These are phyloP conservation scores for Megalopta genalis DNA, from an alignment of 1,140 invertebrate genomes.

Conservation along the genomic window DNA sequence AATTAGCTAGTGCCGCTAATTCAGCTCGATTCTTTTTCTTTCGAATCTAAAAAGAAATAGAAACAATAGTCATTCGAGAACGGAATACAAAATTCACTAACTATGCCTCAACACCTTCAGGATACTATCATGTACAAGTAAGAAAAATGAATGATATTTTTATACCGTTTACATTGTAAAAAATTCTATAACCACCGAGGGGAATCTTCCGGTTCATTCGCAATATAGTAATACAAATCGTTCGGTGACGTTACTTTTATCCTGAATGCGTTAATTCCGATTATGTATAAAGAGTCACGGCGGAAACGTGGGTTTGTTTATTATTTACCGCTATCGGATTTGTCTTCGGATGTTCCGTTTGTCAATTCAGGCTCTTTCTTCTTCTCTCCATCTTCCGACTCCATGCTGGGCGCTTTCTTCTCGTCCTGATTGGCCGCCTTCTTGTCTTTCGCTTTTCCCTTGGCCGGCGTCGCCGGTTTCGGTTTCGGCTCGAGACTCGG, in stretches of 20 bases:
- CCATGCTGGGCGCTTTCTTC: conserved; percentile 80
- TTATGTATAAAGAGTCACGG: not conserved
- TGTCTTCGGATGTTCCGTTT: conserved; percentile 81
- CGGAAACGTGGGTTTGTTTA: not conserved
- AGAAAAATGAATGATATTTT: too few relatives aligned
- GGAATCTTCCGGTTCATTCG: too few relatives aligned
- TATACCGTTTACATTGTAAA: too few relatives aligned
- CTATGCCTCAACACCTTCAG: not conserved
- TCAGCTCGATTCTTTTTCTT: conserved; percentile 81
- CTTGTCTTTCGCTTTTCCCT: conserved; percentile 86
- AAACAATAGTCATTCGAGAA: conserved; percentile 4
- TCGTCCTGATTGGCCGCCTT: conserved; percentile 85
- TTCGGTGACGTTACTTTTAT: too few relatives aligned
- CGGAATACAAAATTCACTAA: not conserved
- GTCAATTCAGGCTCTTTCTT: conserved; percentile 80
- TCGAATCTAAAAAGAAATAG: conserved; percentile 76
- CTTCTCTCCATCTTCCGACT: conserved; percentile 81
- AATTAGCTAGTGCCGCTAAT: conserved; percentile 62
- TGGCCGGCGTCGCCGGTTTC: conserved; percentile 87
- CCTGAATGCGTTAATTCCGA: conserved; percentile 3
- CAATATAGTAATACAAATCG: too few relatives aligned
- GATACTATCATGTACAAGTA: not conserved
- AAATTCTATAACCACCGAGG: too few relatives aligned
- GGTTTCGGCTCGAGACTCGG: conserved; percentile 88
- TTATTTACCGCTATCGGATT: conserved; percentile 78